Conservation (phyloP, 2,888 invertebrate species). For the Camptogramma bilineatum region DNA sequence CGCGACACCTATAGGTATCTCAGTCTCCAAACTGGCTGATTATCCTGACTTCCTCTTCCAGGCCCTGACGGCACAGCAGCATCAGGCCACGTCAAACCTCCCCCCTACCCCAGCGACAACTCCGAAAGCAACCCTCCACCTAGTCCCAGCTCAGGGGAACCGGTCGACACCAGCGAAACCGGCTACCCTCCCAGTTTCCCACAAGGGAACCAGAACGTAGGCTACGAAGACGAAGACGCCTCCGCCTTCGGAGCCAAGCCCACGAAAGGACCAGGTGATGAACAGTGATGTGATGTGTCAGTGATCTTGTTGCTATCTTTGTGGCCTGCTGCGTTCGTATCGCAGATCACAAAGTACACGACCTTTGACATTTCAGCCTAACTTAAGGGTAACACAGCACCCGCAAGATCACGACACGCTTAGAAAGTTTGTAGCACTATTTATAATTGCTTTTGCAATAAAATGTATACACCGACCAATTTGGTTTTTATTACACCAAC, state of each 20-base stretch:
- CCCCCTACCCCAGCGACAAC: slow-evolving; percentile 72
- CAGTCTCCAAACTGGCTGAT: too few species aligned
- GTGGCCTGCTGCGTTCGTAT: slow-evolving; percentile 33
- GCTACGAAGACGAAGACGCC: slow-evolving; percentile 68
- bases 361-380: slow-evolving; percentile 20
- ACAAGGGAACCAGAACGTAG: slow-evolving; percentile 51
- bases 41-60: slow-evolving; percentile 45
- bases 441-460: slow-evolving; percentile 80
- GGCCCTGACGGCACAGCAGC: slow-evolving; percentile 85
- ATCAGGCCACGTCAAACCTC: slow-evolving; percentile 84
- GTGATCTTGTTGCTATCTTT: slow-evolving; percentile 69
- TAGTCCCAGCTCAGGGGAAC: slow-evolving; percentile 45
- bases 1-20: too few species aligned
- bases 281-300: slow-evolving; percentile 71
- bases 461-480: slow-evolving; percentile 78
- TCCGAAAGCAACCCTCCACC: slow-evolving; percentile 48
- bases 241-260: slow-evolving; percentile 68
- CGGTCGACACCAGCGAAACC: slow-evolving; percentile 42
- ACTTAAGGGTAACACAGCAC: slow-evolving; percentile 35
- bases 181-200: slow-evolving; percentile 41
- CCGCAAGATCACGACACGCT: slow-evolving; percentile 73
- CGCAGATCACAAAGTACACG: slow-evolving; percentile 33
- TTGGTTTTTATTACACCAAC: slow-evolving; percentile 85
- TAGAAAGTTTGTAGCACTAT: slow-evolving; percentile 70
- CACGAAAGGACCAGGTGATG: slow-evolving; percentile 81